Evolutionary conservation across 1,140 invertebrate species (phyloP).

Genomic region (Kradibia gibbosae): DNA sequence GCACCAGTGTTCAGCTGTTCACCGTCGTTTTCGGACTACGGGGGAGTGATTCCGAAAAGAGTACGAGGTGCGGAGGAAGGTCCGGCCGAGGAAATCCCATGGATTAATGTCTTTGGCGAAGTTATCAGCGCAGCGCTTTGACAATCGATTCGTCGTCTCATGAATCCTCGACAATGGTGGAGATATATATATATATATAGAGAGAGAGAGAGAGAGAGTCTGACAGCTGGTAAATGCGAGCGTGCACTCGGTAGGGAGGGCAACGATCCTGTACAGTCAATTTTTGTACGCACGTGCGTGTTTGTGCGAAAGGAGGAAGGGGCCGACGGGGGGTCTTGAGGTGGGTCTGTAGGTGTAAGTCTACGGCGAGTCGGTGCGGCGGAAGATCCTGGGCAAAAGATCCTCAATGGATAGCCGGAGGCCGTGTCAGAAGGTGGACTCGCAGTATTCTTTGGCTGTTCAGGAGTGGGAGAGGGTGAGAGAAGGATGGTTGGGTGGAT

Average conservation of each 20-base stretch:
- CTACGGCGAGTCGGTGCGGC: not conserved
- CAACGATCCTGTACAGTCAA: too few relatives aligned
- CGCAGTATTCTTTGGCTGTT: not conserved
- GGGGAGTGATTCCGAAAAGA: too few relatives aligned
- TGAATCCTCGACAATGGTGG: not conserved
- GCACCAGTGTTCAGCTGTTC: not conserved
- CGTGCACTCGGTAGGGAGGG: not conserved
- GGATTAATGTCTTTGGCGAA: conserved; percentile 34
- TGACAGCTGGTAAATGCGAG: conserved; percentile 8
- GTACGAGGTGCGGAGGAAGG: too few relatives aligned
- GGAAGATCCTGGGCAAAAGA: conserved; percentile 5
- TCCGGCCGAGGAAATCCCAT: conserved; percentile 21
- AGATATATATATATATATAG: not conserved
- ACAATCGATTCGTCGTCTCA: conserved; percentile 24
- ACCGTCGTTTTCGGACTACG: too few relatives aligned
- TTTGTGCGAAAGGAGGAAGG: conserved; percentile 12
- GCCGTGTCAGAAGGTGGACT: conserved; percentile 32
- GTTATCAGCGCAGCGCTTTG: not conserved
- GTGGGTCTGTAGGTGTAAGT: not conserved
- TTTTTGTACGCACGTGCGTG: too few relatives aligned
- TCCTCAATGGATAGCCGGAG: conserved; percentile 44
- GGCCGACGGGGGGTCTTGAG: not conserved
- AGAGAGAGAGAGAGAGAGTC: conserved; percentile 1
- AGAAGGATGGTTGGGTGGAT: not conserved
- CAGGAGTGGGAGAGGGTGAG: too few relatives aligned